phyloP scores from a whole-genome alignment of 2,113 vertebrate species.

The Raja brachyura region DNA sequence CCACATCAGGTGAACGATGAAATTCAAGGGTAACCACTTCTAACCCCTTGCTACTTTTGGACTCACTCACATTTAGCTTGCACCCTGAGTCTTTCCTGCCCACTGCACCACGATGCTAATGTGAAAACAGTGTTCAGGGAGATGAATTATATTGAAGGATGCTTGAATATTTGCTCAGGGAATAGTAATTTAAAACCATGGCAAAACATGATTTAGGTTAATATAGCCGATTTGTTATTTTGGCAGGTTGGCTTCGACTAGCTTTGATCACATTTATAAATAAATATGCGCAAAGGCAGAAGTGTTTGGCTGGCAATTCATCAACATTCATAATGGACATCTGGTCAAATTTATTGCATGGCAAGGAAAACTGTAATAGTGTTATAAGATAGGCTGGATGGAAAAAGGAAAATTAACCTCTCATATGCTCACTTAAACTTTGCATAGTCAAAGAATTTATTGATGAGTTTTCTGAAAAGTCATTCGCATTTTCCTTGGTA shows the following conservation, averaged over 20 bases:
- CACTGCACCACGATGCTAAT: neutral
- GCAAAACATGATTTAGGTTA: constrained; percentile 38
- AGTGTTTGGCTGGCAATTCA: constrained; percentile 25
- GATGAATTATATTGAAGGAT: constrained; percentile 13
- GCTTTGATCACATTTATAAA: constrained; percentile 30
- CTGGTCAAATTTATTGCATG: constrained; percentile 20
- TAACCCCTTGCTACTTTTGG: neutral
- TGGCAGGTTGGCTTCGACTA: neutral
- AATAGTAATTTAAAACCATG: constrained; percentile 32
- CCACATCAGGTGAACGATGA: neutral
- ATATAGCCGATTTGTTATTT: constrained; percentile 33
- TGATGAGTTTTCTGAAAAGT: neutral
- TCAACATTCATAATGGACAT: constrained; percentile 35
- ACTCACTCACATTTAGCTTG: neutral
- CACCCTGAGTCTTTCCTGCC: neutral
- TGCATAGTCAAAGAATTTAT: neutral
- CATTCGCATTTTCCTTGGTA: neutral
- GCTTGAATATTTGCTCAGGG: constrained; percentile 22
- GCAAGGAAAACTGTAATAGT: neutral
- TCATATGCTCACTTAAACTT: neutral
- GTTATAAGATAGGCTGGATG: neutral
- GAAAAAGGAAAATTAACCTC: constrained; percentile 15
- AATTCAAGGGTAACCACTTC: neutral
- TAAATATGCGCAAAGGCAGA: constrained; percentile 29
- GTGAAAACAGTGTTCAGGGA: neutral